Base-by-base conservation (phyloP, 2,113 vertebrate genomes). In the Sarotherodon lohbergeri region DNA sequence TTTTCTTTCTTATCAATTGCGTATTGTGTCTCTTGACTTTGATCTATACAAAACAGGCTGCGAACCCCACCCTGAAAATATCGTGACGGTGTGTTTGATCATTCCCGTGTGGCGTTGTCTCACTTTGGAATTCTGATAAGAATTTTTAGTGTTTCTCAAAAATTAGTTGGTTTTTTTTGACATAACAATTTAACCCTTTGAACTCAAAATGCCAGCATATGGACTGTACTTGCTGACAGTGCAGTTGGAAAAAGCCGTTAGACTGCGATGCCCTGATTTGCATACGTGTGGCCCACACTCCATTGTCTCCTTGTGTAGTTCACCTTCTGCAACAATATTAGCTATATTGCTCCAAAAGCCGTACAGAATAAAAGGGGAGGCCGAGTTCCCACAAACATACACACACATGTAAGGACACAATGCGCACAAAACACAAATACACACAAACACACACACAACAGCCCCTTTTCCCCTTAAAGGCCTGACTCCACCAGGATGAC, bases 401-500 rank as follows among this genome's bases (percentile, higher is more conserved):
- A 89, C 88, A 88, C 81, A 90, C 55, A 13, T 19, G 36, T 76
- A 87, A 73, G 46, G 41, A 80, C 86, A 92, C 86, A 90, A 83
- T 80, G 61, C 83, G 34, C 90, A 85, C 83, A 84, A 82, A 80
- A 71, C 90, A 88, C 79, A 82, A 81, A 84, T 55, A 89, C 61
- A 27, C 81, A 86, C 85, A 79, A 73, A 66, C 61, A 55, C 85
- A 79, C 81, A 71, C 81, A 71, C 68, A 59, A 32, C 22, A n/a
- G 59, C 80, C 57, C 89, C 85, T 84, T 81, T 79, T 10, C 76
- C 78, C 61, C 46, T 76, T 29, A 11, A 57, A 88, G 87, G 86
- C 86, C 85, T 84, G 89, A 94, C 94, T 95, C 93, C 89, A 91
- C 92, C 94, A 92, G 94, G 92, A 96, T 96, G 96, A 97, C 96